Evolutionary conservation across 2,888 invertebrate genomes (phyloP), one percentile per base, ranked within the genome.

Genomic region (Hyposoter dolosus): DNA sequence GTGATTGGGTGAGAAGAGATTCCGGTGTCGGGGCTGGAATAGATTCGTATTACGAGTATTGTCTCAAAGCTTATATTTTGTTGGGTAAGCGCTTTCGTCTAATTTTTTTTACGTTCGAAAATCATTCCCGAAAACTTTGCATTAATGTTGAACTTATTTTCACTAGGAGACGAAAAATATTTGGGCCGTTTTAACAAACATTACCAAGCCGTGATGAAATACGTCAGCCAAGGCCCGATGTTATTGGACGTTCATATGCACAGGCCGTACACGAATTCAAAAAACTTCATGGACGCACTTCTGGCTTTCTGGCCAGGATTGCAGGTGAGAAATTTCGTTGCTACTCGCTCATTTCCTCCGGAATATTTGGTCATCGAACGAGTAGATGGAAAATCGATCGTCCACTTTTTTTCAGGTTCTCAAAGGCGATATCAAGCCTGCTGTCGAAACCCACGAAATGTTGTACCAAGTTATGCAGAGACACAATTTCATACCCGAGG

Each of bases 361-460:
- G 40, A 40, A 40, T 40, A 40, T 40, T 23, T 1, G n/a, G 0
- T 10, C n/a, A 23, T 53, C 10, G 19, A 53, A 19, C n/a, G 7
- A 53, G 3, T 15, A 1, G 4, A 53, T 23, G 23, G 65, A 72
- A 69, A 23, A 82, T 78, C n/a, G 32, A 75, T 17, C 81, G 0
- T 72, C 15, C 43, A 15, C 68, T 45, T 83, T 53, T 47, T 88
- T 53, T 95, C 89, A 96, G 96, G 96, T 97, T 5, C 92, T 97
- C 66, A 96, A 96, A 91, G 99, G 99, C 0, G 99, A 99, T 93
- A 96, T 99, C 15, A 97, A 98, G 91, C 98, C 99, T 10, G 99
- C 99, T 0, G 98, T 99, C n/a, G 99, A 99, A 95, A 99, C 99
- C 0, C 99, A 99, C 93, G 99, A 99, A 94, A 99, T 99, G 98